phyloP scores from a whole-genome alignment of 2,113 vertebrate species.

The Corydoras maculifer region DNA sequence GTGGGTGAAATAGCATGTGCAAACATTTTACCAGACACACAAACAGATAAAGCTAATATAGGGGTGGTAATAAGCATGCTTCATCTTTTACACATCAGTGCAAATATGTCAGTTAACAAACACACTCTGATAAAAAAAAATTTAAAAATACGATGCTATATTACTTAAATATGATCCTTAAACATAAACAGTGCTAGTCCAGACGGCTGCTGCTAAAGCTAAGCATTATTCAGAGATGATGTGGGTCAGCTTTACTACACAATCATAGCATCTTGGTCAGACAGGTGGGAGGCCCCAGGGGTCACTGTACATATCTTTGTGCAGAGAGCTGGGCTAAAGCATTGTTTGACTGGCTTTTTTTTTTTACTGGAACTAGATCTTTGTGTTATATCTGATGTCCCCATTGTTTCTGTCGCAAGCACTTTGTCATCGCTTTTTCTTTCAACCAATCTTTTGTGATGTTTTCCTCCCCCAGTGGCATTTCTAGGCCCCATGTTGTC shows the following conservation, averaged over 20 bases:
- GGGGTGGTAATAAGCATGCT: no score
- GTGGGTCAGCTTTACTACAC: slow-evolving; percentile 11
- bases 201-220: neutral
- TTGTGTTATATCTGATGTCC: slow-evolving; percentile 56
- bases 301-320: slow-evolving; percentile 58
- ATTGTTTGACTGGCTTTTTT: slow-evolving; percentile 48
- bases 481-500: slow-evolving; percentile 78
- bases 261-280: slow-evolving; percentile 1
- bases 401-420: slow-evolving; percentile 53
- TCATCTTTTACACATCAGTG: no score
- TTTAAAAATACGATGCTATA: no score
- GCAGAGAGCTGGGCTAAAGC: slow-evolving; percentile 50
- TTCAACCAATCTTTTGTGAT: slow-evolving; percentile 68
- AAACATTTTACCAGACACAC: no score
- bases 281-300: slow-evolving; percentile 53
- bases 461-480: slow-evolving; percentile 67
- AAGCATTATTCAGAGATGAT: slow-evolving; percentile 6
- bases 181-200: neutral
- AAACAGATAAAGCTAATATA: no score
- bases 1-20: no score
- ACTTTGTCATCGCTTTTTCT: slow-evolving; percentile 49
- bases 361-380: slow-evolving; percentile 57
- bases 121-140: no score
- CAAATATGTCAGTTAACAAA: no score
- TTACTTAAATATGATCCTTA: no score